Evolutionary conservation across 2,113 vertebrate species (phyloP), one percentile per base, ranked within the genome.

Genomic region (Chloroceryle aenea): DNA sequence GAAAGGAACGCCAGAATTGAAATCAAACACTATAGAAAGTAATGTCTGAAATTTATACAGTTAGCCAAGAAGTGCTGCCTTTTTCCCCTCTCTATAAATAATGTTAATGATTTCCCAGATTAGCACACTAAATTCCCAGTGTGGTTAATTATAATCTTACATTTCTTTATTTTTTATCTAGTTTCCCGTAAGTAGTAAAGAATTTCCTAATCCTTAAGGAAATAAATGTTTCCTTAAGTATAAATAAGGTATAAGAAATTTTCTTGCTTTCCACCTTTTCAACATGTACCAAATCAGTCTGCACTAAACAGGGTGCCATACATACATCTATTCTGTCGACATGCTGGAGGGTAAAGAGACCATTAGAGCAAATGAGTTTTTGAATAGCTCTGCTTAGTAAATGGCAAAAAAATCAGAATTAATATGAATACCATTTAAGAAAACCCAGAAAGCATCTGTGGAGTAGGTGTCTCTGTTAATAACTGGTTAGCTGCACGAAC

Each of bases 381-480:
- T 95, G 30, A 93, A 82, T 47, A 91, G 13, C 74, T 76, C 66
- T 0, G 0, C 38, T 18, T 74, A 62, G 29, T 63, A 91, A 91
- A 87, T 9, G 7, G 59, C 78, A 87, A 85, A n/a, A 89, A 64
- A 93, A 75, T 50, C 59, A 90, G 59, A 96, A 90, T 82, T 78
- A 86, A 84, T 58, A 68, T 25, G 40, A 89, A 67, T 32, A 47
- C 15, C 13, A 77, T 29, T 80, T 36, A 40, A 76, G 29, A 64
- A 47, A 38, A 14, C 19, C 6, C 26, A 1, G n/a, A 87, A 74
- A 89, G 22, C 47, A 47, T 85, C 40, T 58, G 53, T 22, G 19
- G 58, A 62, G 22, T 32, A 76, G 48, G 43, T 74, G 52, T 71
- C 16, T 68, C 48, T 38, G 14, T 75, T 89, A 89, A 66, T 43